Evolutionary conservation across 1,140 invertebrate genomes (phyloP).

Genomic region (Drosophila punjabiensis): DNA sequence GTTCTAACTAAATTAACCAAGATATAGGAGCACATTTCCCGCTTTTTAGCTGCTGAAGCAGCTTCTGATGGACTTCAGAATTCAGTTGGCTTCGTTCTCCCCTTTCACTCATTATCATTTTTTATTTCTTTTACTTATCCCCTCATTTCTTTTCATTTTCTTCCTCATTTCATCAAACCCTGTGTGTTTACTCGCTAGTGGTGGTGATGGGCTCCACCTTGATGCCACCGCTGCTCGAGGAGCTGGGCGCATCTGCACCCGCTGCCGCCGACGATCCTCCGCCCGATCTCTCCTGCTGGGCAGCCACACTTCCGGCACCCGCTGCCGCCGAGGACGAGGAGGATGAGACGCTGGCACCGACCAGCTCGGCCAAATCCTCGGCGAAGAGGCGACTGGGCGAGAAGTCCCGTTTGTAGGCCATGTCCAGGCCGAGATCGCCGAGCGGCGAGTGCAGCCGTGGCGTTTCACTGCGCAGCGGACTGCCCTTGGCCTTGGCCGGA

Average conservation of each 20-base stretch:
- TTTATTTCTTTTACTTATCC: constrained; percentile 20
- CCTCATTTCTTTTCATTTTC: constrained; percentile 8
- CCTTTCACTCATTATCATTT: constrained; percentile 9
- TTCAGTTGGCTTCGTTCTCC: constrained; percentile 6
- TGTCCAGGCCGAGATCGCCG: constrained; percentile 88
- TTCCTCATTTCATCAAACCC: constrained; percentile 7
- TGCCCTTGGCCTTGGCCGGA: constrained; percentile 83
- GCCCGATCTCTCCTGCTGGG: constrained; percentile 9
- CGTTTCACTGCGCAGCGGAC: constrained; percentile 86
- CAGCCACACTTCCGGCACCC: not conserved
- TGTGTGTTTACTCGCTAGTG: constrained; percentile 77
- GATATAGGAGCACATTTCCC: not conserved
- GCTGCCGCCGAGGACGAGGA: constrained; percentile 49
- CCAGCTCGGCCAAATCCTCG: constrained; percentile 86
- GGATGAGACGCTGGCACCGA: constrained; percentile 60
- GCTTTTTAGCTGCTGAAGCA: constrained; percentile 12
- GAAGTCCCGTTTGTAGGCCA: constrained; percentile 88
- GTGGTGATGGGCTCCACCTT: constrained; percentile 87
- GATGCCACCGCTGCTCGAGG: constrained; percentile 65
- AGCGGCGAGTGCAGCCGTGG: constrained; percentile 86
- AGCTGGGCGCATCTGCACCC: constrained; percentile 25
- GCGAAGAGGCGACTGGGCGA: constrained; percentile 89
- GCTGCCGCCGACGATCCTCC: constrained; percentile 12
- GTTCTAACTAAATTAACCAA: constrained; percentile 12
- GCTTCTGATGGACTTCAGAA: constrained; percentile 6